Evolutionary conservation across 2,888 invertebrate species (phyloP).

Genomic region (Formica aserva): DNA sequence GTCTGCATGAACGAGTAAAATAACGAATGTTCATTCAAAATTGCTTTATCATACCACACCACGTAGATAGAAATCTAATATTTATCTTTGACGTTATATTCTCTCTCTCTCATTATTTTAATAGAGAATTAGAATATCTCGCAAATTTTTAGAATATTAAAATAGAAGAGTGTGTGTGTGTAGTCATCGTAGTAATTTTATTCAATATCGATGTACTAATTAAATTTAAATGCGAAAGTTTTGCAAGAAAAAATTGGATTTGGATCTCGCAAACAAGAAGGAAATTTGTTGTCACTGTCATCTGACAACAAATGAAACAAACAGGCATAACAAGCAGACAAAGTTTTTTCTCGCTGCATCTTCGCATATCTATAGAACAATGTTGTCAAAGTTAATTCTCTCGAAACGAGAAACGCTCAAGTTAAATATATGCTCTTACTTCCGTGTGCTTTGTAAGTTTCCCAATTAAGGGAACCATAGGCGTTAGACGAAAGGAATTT

Average conservation of each 20-base stretch:
- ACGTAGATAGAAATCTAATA: slow-evolving; percentile 23
- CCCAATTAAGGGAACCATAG: slow-evolving; percentile 52
- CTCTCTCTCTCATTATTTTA: slow-evolving; percentile 10
- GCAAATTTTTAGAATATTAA: slow-evolving; percentile 15
- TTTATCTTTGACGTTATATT: background rate
- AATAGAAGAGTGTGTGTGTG: background rate
- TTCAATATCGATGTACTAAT: slow-evolving; percentile 12
- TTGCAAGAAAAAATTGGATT: slow-evolving; percentile 35
- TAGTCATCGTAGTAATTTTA: slow-evolving; percentile 25
- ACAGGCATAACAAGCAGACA: background rate
- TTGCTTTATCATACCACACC: slow-evolving; percentile 29
- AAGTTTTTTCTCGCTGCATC: slow-evolving; percentile 33
- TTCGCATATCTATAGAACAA: slow-evolving; percentile 28
- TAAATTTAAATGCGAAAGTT: slow-evolving; percentile 27
- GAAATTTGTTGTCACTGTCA: slow-evolving; percentile 1
- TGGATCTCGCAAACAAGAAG: slow-evolving; percentile 12
- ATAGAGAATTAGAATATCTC: slow-evolving; percentile 32
- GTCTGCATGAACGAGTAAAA: slow-evolving; percentile 29
- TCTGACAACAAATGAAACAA: slow-evolving; percentile 3
- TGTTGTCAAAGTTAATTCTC: slow-evolving; percentile 35
- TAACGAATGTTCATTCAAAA: slow-evolving; percentile 15
- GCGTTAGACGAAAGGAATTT: slow-evolving; percentile 47
- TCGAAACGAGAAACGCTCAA: slow-evolving; percentile 24
- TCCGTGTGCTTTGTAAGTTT: slow-evolving; percentile 47
- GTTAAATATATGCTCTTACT: slow-evolving; percentile 35